Evolutionary conservation across 37 sponge, comb jelly and placozoan genomes (phyloP).

Genomic region (Chondrilla cf. caribensis): DNA sequence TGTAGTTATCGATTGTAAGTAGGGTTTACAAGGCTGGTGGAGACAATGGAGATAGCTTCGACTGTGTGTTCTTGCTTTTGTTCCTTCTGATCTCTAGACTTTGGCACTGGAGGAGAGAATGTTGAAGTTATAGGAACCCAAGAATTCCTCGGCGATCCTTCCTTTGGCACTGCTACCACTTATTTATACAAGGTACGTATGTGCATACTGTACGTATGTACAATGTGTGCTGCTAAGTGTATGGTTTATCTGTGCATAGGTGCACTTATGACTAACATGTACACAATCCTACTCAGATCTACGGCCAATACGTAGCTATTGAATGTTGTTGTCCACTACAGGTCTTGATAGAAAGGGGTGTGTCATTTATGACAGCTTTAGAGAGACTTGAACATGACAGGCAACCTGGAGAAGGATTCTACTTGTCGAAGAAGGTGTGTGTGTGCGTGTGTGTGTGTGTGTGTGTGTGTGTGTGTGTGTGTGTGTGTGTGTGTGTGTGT

Average conservation of each 20-base stretch:
- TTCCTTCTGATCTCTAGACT: slow-evolving; percentile 24
- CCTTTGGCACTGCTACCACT: slow-evolving; percentile 71
- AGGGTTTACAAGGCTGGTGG: too few relatives aligned
- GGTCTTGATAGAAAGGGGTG: slow-evolving; percentile 74
- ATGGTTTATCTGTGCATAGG: not conserved
- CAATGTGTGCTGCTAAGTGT: not conserved
- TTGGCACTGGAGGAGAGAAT: slow-evolving; percentile 65
- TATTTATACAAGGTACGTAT: slow-evolving; percentile 68
- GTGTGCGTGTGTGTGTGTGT: slow-evolving; percentile 25
- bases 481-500: slow-evolving; percentile 10
- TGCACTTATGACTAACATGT: too few relatives aligned
- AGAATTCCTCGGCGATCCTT: slow-evolving; percentile 67
- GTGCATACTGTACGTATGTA: not conserved
- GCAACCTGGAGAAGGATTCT: slow-evolving; percentile 74
- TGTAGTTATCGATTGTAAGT: too few relatives aligned
- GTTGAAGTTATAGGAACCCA: slow-evolving; percentile 59
- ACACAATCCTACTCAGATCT: too few relatives aligned
- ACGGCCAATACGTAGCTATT: too few relatives aligned
- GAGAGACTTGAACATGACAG: slow-evolving; percentile 44
- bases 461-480: slow-evolving; percentile 29
- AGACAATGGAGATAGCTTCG: too few relatives aligned
- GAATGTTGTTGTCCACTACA: not conserved
- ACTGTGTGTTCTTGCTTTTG: too few relatives aligned
- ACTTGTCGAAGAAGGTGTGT: not conserved
- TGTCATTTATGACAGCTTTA: slow-evolving; percentile 62